Evolutionary conservation across 2,113 vertebrate species (phyloP).

Genomic region (Saguinus imperator): DNA sequence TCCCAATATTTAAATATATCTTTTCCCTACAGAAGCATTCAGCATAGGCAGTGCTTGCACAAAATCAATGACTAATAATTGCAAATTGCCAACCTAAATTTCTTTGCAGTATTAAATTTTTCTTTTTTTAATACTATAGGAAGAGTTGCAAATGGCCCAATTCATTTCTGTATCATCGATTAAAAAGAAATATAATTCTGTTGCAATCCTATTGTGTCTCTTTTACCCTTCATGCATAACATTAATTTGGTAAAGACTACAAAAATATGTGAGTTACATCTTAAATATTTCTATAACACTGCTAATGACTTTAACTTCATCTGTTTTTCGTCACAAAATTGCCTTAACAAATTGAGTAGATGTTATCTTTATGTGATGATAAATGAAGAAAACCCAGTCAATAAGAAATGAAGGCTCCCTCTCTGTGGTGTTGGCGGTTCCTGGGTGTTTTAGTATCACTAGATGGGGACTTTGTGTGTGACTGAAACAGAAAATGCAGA

Average conservation of each 20-base stretch:
- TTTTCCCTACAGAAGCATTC: conserved; percentile 24
- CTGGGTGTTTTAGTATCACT: neutral
- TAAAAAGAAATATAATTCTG: conserved; percentile 52
- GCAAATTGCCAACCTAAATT: conserved; percentile 28
- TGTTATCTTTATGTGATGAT: neutral
- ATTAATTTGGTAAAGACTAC: conserved; percentile 25
- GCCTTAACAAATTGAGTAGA: conserved; percentile 13
- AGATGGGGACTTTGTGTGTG: neutral
- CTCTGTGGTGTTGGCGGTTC: neutral
- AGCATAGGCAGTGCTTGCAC: neutral
- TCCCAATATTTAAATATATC: conserved; percentile 66
- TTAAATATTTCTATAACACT: conserved; percentile 34
- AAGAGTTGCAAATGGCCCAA: neutral
- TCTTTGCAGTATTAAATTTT: conserved; percentile 47
- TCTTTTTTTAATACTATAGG: conserved; percentile 53
- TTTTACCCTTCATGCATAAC: conserved; percentile 44
- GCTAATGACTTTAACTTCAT: conserved; percentile 40
- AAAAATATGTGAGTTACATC: conserved; percentile 29
- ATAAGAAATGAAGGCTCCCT: neutral
- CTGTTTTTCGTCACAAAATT: conserved; percentile 26
- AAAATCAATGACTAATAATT: conserved; percentile 68
- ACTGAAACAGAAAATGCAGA: neutral
- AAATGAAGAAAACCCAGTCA: neutral
- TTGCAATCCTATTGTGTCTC: neutral
- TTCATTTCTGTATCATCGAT: conserved; percentile 24